Percentiles rank a stretch among this genome's conserved stretches.
Evolutionary conservation across 2,113 vertebrate genomes (phyloP).

Genomic region (Connochaetes taurinus): DNA sequence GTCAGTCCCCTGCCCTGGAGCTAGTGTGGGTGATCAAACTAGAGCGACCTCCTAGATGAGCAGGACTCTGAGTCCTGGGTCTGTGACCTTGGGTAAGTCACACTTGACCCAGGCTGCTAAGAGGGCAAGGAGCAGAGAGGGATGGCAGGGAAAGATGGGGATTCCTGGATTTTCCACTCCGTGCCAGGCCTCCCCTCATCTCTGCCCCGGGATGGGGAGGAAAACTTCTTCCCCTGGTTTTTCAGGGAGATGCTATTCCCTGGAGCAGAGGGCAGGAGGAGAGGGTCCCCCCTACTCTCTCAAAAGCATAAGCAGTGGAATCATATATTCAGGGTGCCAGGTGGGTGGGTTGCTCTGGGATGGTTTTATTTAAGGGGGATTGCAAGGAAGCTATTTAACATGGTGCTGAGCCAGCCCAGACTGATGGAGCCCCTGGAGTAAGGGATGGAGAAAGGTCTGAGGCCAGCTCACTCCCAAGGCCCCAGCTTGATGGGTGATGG

Average conservation of each 20-base stretch:
- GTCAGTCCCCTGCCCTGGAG: neutral
- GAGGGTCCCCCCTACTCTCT: neutral
- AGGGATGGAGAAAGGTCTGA: neutral
- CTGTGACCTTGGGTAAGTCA: constrained; percentile 41
- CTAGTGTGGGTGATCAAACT: neutral
- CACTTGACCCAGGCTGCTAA: neutral
- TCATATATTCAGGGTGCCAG: constrained; percentile 49
- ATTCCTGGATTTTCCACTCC: neutral
- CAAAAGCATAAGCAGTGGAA: constrained; percentile 33
- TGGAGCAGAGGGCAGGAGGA: neutral
- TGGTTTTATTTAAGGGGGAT: constrained; percentile 51
- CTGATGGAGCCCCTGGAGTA: neutral
- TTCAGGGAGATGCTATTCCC: neutral
- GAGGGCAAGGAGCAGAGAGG: neutral
- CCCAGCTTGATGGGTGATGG: neutral
- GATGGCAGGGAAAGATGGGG: no score
- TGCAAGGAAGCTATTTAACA: constrained; percentile 44
- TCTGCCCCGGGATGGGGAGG: neutral
- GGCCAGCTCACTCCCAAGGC: neutral
- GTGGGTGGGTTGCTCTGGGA: constrained; percentile 28
- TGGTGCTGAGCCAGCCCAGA: neutral
- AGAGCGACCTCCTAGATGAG: neutral
- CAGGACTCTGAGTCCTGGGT: constrained; percentile 2
- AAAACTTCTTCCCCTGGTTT: neutral
- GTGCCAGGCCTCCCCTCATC: neutral